A percentile compares a stretch with the other conserved stretches of the same genome.
These are phyloP conservation scores for Oenanthe oenanthe DNA, from an alignment of 2,113 vertebrate species.

Conservation along the genomic window DNA sequence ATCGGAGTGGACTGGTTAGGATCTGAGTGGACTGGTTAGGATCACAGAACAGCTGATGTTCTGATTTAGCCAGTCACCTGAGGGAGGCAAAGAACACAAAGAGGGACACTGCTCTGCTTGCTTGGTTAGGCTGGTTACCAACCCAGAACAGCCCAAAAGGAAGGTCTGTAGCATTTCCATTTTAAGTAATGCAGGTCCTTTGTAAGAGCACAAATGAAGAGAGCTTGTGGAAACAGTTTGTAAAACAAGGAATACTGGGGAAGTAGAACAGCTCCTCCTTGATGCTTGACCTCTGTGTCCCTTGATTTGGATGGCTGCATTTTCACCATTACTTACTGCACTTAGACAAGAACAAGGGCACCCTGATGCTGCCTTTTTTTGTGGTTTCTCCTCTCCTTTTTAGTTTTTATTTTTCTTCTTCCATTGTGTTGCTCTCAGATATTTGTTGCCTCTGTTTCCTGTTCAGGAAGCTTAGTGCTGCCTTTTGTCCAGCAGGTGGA, in stretches of 20 bases:
- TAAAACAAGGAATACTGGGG: not conserved
- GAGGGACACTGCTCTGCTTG: not conserved
- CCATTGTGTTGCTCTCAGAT: slow-evolving; percentile 5
- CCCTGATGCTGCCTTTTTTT: not conserved
- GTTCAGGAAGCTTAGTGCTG: slow-evolving; percentile 19
- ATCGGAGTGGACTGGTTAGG: not conserved
- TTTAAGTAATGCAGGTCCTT: not conserved
- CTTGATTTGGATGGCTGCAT: slow-evolving; percentile 1
- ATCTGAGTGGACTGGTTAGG: not conserved
- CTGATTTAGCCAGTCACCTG: not conserved
- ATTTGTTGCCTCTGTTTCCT: slow-evolving; percentile 65
- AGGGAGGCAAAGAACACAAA: not conserved
- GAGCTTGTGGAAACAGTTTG: not conserved
- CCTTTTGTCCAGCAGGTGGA: slow-evolving; percentile 70
- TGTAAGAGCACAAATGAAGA: not conserved
- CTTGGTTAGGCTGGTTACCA: not conserved
- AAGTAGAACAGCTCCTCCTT: not conserved
- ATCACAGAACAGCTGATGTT: accelerated
- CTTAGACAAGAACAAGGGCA: not conserved
- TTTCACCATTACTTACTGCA: slow-evolving; percentile 18
- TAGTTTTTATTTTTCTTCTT: not conserved
- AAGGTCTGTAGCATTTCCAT: not conserved
- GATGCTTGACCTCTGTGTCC: not conserved
- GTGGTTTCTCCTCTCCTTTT: not conserved
- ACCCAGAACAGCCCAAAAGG: not conserved